Percentiles rank a stretch among this genome's conserved stretches.
Conservation (phyloP, 2,797 vertebrate species). For the Sternotherus odoratus region DNA sequence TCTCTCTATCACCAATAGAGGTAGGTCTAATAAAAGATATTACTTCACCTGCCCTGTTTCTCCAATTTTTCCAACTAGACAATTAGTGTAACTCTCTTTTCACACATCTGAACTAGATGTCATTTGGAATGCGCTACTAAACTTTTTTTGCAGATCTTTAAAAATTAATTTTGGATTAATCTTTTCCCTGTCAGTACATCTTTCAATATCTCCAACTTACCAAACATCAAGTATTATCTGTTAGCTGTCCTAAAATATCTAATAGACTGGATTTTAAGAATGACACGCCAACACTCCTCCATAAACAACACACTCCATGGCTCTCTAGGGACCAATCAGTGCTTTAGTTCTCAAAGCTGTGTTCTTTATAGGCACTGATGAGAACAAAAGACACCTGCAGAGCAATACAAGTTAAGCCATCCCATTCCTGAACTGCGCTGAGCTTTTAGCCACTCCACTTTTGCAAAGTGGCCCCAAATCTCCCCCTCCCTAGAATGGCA, state of each 20-base stretch:
- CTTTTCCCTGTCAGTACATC: not conserved
- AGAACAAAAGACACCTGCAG: not conserved
- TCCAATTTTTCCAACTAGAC: not conserved
- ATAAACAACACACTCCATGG: not conserved
- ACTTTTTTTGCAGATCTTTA: not conserved
- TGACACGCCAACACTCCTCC: not conserved
- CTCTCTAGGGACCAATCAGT: rapidly evolving
- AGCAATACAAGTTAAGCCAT: not conserved
- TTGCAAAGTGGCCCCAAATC: not conserved
- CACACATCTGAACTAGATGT: not conserved
- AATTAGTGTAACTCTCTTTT: not conserved
- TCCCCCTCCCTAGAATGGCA: not conserved
- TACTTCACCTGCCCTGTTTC: not conserved
- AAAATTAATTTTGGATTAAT: not conserved
- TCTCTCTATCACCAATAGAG: not conserved
- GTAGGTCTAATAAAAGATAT: not conserved
- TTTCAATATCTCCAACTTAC: not conserved
- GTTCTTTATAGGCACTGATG: not conserved
- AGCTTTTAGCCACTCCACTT: not conserved
- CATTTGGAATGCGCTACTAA: not conserved
- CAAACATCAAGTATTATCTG: not conserved
- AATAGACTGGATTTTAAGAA: not conserved
- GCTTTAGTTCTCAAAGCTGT: not conserved
- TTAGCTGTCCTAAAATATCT: not conserved
- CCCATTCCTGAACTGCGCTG: not conserved